A percentile compares a stretch with the other conserved stretches of the same genome.
phyloP scores from a whole-genome alignment of 2,113 vertebrate genomes.

The Ptilorrhoa leucosticta region DNA sequence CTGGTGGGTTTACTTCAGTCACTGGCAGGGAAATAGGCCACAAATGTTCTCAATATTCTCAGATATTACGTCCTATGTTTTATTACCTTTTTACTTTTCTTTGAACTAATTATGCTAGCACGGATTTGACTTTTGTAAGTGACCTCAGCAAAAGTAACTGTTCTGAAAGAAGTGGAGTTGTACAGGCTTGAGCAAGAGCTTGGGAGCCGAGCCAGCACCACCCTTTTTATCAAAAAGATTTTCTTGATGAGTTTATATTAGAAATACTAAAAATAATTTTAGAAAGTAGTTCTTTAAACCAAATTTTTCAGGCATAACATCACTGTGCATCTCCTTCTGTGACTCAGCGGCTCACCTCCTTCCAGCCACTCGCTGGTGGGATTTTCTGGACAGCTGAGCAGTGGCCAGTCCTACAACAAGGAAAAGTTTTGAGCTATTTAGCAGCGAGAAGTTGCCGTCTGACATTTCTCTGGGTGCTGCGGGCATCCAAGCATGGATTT shows the following conservation, averaged over 20 bases:
- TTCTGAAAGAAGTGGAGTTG: neutral
- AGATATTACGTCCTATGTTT: rapidly evolving
- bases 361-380: rapidly evolving
- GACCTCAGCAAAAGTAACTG: neutral
- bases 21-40: neutral
- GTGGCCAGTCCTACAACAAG: rapidly evolving
- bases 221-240: neutral
- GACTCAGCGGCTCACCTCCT: rapidly evolving
- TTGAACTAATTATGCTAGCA: neutral
- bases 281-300: neutral
- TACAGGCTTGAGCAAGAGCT: neutral
- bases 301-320: rapidly evolving
- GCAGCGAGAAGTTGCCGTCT: neutral
- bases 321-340: rapidly evolving
- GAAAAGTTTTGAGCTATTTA: neutral
- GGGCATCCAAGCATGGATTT: neutral
- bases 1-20: neutral
- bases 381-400: neutral
- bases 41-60: neutral
- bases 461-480: neutral
- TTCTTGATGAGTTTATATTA: neutral
- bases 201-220: neutral
- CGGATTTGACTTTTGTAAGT: rapidly evolving
- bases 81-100: neutral
- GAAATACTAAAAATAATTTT: neutral